phyloP scores from a whole-genome alignment of 1,140 invertebrate genomes.

The Hestina assimilis region DNA sequence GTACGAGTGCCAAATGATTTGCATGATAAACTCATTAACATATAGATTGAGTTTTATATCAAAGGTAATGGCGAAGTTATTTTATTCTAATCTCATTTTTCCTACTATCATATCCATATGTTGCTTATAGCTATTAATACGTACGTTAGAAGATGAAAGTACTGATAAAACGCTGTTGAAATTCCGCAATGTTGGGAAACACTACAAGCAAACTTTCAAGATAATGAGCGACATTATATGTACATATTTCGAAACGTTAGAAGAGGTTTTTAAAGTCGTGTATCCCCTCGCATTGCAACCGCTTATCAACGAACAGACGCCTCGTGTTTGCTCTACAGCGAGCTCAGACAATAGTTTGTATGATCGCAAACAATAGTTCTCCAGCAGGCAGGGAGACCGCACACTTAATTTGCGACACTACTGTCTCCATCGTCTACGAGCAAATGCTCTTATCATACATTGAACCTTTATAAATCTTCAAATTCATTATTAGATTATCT shows the following conservation, averaged over 20 bases:
- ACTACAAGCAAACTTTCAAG: constrained; percentile 12
- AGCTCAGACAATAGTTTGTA: constrained; percentile 40
- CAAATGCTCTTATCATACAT: background rate
- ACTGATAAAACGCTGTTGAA: constrained; percentile 9
- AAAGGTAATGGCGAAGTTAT: too few relatives aligned
- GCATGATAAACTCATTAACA: too few relatives aligned
- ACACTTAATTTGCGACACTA: constrained; percentile 17
- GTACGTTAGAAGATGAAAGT: constrained; percentile 9
- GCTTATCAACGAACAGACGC: constrained; percentile 50
- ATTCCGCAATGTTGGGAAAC: constrained; percentile 3
- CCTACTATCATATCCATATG: background rate
- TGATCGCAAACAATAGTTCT: constrained; percentile 46
- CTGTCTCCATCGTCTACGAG: background rate
- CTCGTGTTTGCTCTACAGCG: constrained; percentile 46
- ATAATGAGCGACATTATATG: constrained; percentile 18
- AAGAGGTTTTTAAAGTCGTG: constrained; percentile 26
- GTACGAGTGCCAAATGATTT: too few relatives aligned
- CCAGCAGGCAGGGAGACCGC: constrained; percentile 13
- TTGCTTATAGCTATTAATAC: background rate
- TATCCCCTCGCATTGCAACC: constrained; percentile 27
- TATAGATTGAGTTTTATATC: too few relatives aligned
- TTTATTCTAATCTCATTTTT: background rate
- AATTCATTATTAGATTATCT: too few relatives aligned
- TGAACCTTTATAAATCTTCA: background rate
- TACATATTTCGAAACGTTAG: constrained; percentile 42